phyloP scores from a whole-genome alignment of 2,888 invertebrate species.

The Standfussiana lucernea region DNA sequence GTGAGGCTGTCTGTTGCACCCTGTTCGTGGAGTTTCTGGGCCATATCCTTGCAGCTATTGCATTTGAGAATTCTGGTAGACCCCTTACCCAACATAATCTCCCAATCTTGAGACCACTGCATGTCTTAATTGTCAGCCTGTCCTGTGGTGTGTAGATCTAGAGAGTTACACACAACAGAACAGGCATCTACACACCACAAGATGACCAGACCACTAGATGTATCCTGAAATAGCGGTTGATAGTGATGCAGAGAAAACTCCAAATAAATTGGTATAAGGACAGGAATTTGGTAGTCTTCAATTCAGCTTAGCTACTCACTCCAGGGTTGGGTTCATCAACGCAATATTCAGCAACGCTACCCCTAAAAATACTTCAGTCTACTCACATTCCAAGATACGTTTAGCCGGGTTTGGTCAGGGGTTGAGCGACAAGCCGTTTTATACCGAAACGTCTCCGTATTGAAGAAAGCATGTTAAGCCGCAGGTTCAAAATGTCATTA shows the following conservation, averaged over 20 bases:
- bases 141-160: too few species aligned
- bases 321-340: background rate
- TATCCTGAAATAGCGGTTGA: background rate
- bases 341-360: background rate
- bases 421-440: background rate
- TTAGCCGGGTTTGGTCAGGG: constrained; percentile 79
- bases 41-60: background rate
- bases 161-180: too few species aligned
- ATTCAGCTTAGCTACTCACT: background rate
- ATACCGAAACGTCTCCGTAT: background rate
- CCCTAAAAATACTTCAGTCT: background rate
- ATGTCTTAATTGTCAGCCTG: constrained; percentile 3
- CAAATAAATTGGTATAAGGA: background rate
- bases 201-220: background rate
- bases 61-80: constrained; percentile 6
- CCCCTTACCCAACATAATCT: background rate
- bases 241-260: too few species aligned
- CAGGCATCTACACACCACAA: background rate
- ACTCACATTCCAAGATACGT: constrained; percentile 95
- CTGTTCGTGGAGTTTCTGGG: too few species aligned
- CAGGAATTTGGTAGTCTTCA: background rate
- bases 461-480: background rate
- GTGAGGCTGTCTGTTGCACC: background rate
- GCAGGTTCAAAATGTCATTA: background rate
- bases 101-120: background rate